A percentile compares a stretch with the other conserved stretches of the same genome.
Evolutionary conservation across 2,888 invertebrate species (phyloP).

Genomic region (Timandra comae): DNA sequence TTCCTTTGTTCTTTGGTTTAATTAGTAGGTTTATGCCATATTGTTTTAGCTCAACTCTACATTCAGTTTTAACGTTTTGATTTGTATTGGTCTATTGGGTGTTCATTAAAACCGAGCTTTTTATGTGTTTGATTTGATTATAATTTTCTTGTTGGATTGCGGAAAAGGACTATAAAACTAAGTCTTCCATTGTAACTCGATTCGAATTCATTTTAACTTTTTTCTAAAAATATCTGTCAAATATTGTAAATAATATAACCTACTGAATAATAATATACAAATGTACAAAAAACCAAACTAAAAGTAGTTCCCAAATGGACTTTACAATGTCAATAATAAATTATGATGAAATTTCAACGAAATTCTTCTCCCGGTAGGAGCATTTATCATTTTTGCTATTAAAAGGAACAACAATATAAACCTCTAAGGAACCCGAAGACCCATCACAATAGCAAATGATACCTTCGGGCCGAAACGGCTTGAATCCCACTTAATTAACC

Average conservation of each 20-base stretch:
- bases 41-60: conserved; percentile 42
- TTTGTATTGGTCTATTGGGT: no score
- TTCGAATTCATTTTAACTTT: no score
- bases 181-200: no score
- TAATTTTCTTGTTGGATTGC: no score
- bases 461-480: conserved; percentile 58
- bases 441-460: conserved; percentile 73
- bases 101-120: no score
- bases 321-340: conserved; percentile 24
- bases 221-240: no score
- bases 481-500: conserved; percentile 73
- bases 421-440: conserved; percentile 68
- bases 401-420: conserved; percentile 64
- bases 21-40: conserved; percentile 59
- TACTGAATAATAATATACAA: no score
- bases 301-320: conserved; percentile 5
- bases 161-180: no score
- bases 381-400: conserved; percentile 76
- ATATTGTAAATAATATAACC: no score
- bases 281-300: no score
- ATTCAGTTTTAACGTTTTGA: conserved; percentile 12
- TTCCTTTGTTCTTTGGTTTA: conserved; percentile 59
- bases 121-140: no score
- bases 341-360: conserved; percentile 36
- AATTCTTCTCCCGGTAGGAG: conserved; percentile 50